Base-by-base conservation (phyloP, 2,888 invertebrate species). In the Eurytoma adleriae region DNA sequence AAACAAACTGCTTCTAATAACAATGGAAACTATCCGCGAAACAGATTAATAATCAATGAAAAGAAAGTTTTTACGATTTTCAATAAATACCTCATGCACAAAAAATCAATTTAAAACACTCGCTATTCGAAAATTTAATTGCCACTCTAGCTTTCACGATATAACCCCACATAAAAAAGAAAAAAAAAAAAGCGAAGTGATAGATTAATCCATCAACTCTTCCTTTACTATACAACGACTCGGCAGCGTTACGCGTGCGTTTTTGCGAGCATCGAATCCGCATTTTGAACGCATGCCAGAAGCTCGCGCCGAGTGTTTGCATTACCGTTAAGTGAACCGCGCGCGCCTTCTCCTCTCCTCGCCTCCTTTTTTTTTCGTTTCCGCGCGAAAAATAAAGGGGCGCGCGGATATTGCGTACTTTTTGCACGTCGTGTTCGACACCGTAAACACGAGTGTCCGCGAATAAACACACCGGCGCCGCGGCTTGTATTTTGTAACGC, bases 251-350 rank as follows among this genome's bases (percentile, higher is more conserved):
- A 52, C 50, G 40, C 7, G 40, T 40, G 4, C 4, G 5, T 40
- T 40, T 40, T 40, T 61, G 62, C 12, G 57, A 30, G 27, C 18
- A 30, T 67, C 24, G 40, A 75, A 68, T 67, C 16, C 14, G 61
- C 52, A 68, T 52, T 62, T 78, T 78, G 73, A 78, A 73, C 68
- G 61, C 14, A 68, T 73, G 78, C 78, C 78, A 78, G 68, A 68
- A 73, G 40, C 40, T 16, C 71, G 30, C 71, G 52, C 59, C 40
- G 54, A 78, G 62, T 73, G 73, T 70, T 75, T 74, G 70, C 64
- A 70, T 61, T 79, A 66, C 79, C 74, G 79, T 75, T 79, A 79
- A 79, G 70, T 74, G 79, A 79, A 79, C 66, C 57, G 54, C 20
- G 20, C 24, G 30, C 4, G 16, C 40, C 12, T 76, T 54, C 52